Base-by-base conservation (phyloP, 2,797 vertebrate species). In the Vireo griseus region DNA sequence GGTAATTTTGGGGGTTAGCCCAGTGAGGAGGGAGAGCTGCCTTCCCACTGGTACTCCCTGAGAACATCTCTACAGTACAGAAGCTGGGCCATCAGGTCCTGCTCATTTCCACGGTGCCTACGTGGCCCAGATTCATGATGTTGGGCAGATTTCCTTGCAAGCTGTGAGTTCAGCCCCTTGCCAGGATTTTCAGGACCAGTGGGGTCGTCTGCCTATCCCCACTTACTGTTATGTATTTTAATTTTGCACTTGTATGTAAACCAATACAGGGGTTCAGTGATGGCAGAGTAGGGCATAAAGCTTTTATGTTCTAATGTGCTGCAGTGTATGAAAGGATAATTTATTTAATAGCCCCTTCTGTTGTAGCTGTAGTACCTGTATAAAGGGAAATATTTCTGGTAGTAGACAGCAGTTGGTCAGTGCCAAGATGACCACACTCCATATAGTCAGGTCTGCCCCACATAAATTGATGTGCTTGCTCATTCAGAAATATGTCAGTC, bases 51-150 rank as follows among this genome's bases (percentile, higher is more conserved):
- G 9, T 24, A n/a, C 7, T 19, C 28, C 2, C 44, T 8, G 48
- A 85, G 55, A 69, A 22, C 48, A 48, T 24, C 26, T 55, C 28
- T 48, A 0, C 35, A 65, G 7, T n/a, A 29, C 28, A 39, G 48
- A 37, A 50, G 20, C 31, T 9, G n/a, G 7, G 54, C 39, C 35
- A 24, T 47, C 55, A 29, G 14, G 20, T 54, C 51, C 51, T 58
- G 58, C 33, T 66, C 15, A 1, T 48, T 50, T 58, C 44, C 4
- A 0, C 5, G 13, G 6, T 57, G 31, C 20, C 37, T 18, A 5
- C 21, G 55, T 8, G 69, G 35, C 59, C 39, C 0, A 3, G 52
- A 74, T 29, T 50, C 17, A 9, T 48, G 5, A 4, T 5, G 3
- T 2, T 58, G 58, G 15, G 28, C n/a, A 58, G 21, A 29, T 14